Conservation (phyloP, 2,888 invertebrate species). For the Hypsopygia costalis region DNA sequence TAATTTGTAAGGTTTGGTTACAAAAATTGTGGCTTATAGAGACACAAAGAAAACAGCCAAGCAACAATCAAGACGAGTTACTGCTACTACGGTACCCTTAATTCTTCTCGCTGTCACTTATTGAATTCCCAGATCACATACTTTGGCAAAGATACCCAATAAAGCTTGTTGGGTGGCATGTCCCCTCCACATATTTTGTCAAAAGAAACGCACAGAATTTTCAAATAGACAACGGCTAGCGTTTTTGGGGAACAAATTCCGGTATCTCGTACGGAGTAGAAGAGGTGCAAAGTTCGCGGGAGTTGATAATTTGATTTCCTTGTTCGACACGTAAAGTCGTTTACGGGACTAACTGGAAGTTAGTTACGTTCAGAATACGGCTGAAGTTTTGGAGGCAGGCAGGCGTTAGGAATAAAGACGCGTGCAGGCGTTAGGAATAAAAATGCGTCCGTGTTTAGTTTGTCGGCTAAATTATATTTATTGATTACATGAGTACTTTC, state of each 20-base stretch:
- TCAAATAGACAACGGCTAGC: constrained; percentile 54
- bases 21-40: constrained; percentile 16
- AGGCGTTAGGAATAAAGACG: constrained; percentile 49
- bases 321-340: constrained; percentile 76
- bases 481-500: no score
- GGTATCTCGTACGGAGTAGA: constrained; percentile 49
- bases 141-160: constrained; percentile 70
- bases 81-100: constrained; percentile 50
- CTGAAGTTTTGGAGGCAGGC: constrained; percentile 46
- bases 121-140: constrained; percentile 70
- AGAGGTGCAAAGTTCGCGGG: constrained; percentile 69
- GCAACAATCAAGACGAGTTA: constrained; percentile 46
- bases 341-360: constrained; percentile 69
- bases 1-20: constrained; percentile 4
- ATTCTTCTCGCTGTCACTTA: constrained; percentile 69
- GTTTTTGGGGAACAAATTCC: constrained; percentile 58
- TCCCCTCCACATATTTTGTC: constrained; percentile 62
- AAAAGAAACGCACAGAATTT: constrained; percentile 64
- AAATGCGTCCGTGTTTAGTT: constrained; percentile 41
- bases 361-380: constrained; percentile 57
- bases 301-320: constrained; percentile 78
- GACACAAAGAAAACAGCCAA: constrained; percentile 28
- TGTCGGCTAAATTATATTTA: no score
- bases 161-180: constrained; percentile 66
- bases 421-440: constrained; percentile 44